Conservation (phyloP, 2,888 invertebrate species). For the Melikaiella ostensackeni region DNA sequence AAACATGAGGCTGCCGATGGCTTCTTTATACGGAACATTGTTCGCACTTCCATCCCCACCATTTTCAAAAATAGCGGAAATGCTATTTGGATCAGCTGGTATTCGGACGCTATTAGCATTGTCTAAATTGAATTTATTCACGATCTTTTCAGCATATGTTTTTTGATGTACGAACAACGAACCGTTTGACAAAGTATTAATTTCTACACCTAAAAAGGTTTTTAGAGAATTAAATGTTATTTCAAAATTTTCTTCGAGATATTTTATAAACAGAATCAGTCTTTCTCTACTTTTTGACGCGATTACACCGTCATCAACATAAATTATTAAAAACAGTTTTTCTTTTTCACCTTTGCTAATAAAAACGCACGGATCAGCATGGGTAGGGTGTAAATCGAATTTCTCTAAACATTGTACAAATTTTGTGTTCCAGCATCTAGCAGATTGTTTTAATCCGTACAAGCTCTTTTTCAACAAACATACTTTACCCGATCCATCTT, state of each 20-base stretch:
- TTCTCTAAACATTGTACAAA: no score
- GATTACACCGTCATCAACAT: no score
- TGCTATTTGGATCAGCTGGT: constrained; percentile 44
- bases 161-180: constrained; percentile 45
- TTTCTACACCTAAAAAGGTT: constrained; percentile 46
- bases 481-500: no score
- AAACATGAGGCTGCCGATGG: constrained; percentile 42
- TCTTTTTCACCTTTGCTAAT: no score
- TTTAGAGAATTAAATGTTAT: constrained; percentile 34
- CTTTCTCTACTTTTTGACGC: no score
- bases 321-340: no score
- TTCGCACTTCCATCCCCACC: not conserved
- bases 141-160: constrained; percentile 44
- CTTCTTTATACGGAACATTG: constrained; percentile 43
- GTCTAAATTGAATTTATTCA: constrained; percentile 41
- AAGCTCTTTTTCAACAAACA: no score
- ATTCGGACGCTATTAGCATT: constrained; percentile 41
- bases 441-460: no score
- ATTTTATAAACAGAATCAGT: not conserved
- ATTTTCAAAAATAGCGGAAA: constrained; percentile 39
- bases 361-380: no score
- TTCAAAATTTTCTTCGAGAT: constrained; percentile 42
- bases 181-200: constrained; percentile 40
- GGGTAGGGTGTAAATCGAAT: no score
- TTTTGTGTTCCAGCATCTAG: no score